Conservation (phyloP, 2,113 vertebrate species). For the Notarius quadriscutis region DNA sequence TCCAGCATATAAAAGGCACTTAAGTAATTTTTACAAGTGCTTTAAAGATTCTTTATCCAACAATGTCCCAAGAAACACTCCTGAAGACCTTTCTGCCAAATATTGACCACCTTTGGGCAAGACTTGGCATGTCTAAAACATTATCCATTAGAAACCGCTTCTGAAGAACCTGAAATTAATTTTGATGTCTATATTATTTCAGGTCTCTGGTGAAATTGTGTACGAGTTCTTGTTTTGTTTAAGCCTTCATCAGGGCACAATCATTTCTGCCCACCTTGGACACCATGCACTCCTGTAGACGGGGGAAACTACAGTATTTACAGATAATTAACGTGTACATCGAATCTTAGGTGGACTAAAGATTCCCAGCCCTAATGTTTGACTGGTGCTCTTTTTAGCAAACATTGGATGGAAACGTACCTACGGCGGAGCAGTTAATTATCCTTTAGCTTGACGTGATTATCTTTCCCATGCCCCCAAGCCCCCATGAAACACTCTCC, state of each 20-base stretch:
- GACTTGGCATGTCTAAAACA: neutral
- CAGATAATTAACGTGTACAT: neutral
- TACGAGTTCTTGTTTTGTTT: neutral
- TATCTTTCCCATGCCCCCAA: neutral
- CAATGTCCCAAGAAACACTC: neutral
- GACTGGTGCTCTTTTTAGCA: neutral
- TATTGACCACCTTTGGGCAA: neutral
- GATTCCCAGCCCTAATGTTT: neutral
- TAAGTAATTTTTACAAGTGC: neutral
- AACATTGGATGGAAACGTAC: neutral
- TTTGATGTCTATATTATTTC: neutral
- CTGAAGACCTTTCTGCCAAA: too few species aligned
- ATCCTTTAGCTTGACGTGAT: neutral
- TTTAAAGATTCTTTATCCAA: neutral
- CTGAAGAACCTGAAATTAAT: neutral
- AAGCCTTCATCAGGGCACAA: neutral
- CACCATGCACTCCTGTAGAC: neutral
- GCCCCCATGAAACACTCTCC: neutral
- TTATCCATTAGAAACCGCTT: neutral
- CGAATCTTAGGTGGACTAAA: neutral
- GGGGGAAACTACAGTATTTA: neutral
- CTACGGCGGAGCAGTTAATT: neutral
- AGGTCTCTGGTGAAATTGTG: neutral
- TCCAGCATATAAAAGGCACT: neutral
- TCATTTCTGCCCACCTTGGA: neutral